These are phyloP conservation scores for Caenorhabditis macrosperma DNA, from an alignment of 2,888 invertebrate species.

Conservation along the genomic window DNA sequence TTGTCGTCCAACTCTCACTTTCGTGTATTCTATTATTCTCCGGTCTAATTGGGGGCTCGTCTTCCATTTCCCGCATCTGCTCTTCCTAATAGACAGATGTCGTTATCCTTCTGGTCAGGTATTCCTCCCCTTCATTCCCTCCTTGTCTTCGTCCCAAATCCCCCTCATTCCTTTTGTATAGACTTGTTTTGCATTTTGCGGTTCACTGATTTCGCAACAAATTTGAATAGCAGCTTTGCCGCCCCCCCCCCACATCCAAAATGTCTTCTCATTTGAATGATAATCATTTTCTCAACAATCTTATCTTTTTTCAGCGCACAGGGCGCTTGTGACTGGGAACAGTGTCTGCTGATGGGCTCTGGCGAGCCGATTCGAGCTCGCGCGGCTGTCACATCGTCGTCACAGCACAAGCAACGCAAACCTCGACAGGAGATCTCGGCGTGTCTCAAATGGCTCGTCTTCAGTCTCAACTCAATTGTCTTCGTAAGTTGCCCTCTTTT, in stretches of 20 bases:
- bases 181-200: slow-evolving; percentile 52
- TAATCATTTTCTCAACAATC: slow-evolving; percentile 2
- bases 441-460: slow-evolving; percentile 79
- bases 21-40: slow-evolving; percentile 43
- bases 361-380: slow-evolving; percentile 64
- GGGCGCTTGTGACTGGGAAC: slow-evolving; percentile 67
- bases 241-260: slow-evolving; percentile 24
- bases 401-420: slow-evolving; percentile 68
- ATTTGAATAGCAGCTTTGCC: slow-evolving; percentile 44
- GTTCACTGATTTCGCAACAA: slow-evolving; percentile 55
- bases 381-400: slow-evolving; percentile 52
- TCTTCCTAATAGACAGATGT: slow-evolving; percentile 49
- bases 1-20: slow-evolving; percentile 52
- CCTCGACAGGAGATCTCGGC: slow-evolving; percentile 80
- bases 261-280: slow-evolving; percentile 19
- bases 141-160: slow-evolving; percentile 7
- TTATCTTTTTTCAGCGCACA: slow-evolving; percentile 55
- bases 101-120: slow-evolving; percentile 42
- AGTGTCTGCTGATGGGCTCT: slow-evolving; percentile 68
- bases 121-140: slow-evolving; percentile 1
- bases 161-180: slow-evolving; percentile 22
- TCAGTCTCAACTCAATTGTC: slow-evolving; percentile 77
- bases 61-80: slow-evolving; percentile 42
- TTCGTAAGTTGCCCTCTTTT: slow-evolving; percentile 69
- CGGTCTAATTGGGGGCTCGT: slow-evolving; percentile 49